These are phyloP conservation scores for Herminia tarsipennalis DNA, from an alignment of 2,888 invertebrate species.

Conservation along the genomic window DNA sequence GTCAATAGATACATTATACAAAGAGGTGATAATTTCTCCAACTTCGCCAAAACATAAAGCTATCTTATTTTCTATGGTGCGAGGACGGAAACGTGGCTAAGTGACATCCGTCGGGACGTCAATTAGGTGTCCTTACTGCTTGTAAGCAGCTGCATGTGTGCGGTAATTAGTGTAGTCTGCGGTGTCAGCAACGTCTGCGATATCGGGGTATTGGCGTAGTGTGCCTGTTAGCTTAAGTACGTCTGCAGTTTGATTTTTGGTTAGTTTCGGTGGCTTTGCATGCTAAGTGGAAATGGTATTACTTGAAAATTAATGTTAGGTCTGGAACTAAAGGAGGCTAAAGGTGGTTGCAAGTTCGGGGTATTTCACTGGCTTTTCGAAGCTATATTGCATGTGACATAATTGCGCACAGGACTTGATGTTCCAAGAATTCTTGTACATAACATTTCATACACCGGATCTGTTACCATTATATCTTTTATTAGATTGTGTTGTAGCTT, in stretches of 20 bases:
- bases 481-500: too few relatives aligned
- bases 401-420: too few relatives aligned
- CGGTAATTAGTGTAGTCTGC: constrained; percentile 41
- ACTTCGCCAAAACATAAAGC: constrained; percentile 49
- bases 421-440: too few relatives aligned
- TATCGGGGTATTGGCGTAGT: constrained; percentile 10
- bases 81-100: constrained; percentile 51
- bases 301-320: too few relatives aligned
- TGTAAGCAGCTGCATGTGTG: constrained; percentile 40
- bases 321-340: too few relatives aligned
- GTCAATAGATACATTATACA: not conserved
- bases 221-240: not conserved
- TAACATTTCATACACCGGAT: too few relatives aligned
- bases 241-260: not conserved
- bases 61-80: constrained; percentile 43
- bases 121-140: constrained; percentile 56
- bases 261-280: too few relatives aligned
- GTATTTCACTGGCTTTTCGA: too few relatives aligned
- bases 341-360: too few relatives aligned
- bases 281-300: too few relatives aligned
- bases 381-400: not conserved
- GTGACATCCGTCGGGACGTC: constrained; percentile 66
- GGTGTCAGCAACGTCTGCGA: constrained; percentile 17
- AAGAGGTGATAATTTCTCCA: constrained; percentile 26
- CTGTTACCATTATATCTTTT: too few relatives aligned